Evolutionary conservation across 1,140 invertebrate genomes (phyloP).

Genomic region (Leptopilina clavipes): DNA sequence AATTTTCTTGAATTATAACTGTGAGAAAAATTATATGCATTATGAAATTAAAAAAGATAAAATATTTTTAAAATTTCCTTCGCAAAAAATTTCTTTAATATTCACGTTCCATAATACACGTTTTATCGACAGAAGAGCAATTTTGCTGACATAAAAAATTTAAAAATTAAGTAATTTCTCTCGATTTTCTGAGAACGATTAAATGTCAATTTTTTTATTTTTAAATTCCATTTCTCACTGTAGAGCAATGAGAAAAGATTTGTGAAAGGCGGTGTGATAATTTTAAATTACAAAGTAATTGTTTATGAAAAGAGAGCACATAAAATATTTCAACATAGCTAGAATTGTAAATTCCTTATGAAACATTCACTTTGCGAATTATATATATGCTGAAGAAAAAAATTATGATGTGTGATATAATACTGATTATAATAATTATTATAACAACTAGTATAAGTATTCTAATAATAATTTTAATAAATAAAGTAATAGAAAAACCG

Average conservation of each 20-base stretch:
- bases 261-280: background rate
- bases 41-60: background rate
- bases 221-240: background rate
- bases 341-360: background rate
- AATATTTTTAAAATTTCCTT: too few species aligned
- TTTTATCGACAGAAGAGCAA: background rate
- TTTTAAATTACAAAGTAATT: background rate
- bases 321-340: background rate
- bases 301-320: background rate
- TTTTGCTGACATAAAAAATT: constrained; percentile 4
- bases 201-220: background rate
- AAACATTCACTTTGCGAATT: too few species aligned
- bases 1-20: too few species aligned
- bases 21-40: too few species aligned
- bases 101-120: too few species aligned
- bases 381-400: too few species aligned
- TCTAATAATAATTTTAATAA: too few species aligned
- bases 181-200: constrained; percentile 16
- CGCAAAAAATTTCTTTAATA: too few species aligned
- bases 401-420: too few species aligned
- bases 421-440: too few species aligned
- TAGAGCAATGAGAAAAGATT: background rate
- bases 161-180: background rate
- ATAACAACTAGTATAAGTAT: too few species aligned
- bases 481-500: too few species aligned